Conservation (phyloP, 1,140 invertebrate species). For the Chrysopa pallens region DNA sequence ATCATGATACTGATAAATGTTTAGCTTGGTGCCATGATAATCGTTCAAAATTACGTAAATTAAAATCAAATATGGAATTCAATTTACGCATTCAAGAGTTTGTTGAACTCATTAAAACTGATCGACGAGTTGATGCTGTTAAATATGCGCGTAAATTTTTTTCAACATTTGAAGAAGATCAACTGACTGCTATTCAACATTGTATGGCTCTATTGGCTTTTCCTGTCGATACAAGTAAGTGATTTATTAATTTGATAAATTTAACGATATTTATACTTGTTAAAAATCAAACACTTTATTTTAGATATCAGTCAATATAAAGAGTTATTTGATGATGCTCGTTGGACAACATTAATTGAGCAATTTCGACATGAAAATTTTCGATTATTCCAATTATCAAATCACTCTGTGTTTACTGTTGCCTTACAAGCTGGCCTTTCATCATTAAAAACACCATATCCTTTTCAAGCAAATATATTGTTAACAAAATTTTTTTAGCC, state of each 20-base stretch:
- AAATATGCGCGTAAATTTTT: conserved; percentile 89
- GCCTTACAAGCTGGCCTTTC: conserved; percentile 84
- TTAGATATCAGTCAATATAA: conserved; percentile 35
- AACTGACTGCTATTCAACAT: conserved; percentile 73
- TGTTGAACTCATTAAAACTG: conserved; percentile 78
- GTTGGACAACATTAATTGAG: conserved; percentile 70
- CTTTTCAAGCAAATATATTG: conserved; percentile 19
- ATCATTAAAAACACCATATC: conserved; percentile 80
- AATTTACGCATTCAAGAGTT: conserved; percentile 85
- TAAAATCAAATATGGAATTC: conserved; percentile 80
- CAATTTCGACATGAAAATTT: conserved; percentile 91
- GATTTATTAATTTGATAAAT: neutral
- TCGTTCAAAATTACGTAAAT: conserved; percentile 84
- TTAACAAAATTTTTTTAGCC: neutral
- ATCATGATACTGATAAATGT: conserved; percentile 72
- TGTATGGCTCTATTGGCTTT: conserved; percentile 93
- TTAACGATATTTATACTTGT: too few relatives aligned
- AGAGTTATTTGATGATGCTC: conserved; percentile 27
- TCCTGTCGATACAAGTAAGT: conserved; percentile 52
- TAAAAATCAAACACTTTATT: conserved; percentile 6
- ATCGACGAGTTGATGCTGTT: conserved; percentile 77
- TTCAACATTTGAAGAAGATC: conserved; percentile 67
- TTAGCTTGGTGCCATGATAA: conserved; percentile 97
- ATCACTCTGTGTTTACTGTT: conserved; percentile 80
- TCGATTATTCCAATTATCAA: conserved; percentile 80